phyloP scores from a whole-genome alignment of 2,797 vertebrate species.

The Gallirallus australis region DNA sequence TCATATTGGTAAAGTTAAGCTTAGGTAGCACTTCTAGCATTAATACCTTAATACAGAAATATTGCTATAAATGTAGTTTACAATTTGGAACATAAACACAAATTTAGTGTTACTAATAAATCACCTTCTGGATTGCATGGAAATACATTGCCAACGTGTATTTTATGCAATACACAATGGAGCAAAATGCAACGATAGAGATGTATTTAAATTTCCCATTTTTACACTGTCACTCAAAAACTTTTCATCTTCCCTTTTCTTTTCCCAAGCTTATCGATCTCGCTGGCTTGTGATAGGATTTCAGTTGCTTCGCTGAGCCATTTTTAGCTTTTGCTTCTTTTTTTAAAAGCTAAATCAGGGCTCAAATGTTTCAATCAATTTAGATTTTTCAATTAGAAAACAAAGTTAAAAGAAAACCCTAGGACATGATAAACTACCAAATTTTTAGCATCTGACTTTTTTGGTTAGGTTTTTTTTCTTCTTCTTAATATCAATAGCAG shows the following conservation, averaged over 20 bases:
- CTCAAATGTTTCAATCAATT: constrained; percentile 79
- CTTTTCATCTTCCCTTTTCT: constrained; percentile 65
- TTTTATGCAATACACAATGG: constrained; percentile 60
- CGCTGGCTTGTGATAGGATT: constrained; percentile 77
- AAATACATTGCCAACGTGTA: constrained; percentile 49
- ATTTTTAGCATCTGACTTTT: background rate
- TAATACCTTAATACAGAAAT: constrained; percentile 72
- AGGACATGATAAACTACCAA: constrained; percentile 51
- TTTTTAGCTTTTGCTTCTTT: constrained; percentile 82
- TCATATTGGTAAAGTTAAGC: constrained; percentile 66
- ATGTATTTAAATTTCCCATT: constrained; percentile 80
- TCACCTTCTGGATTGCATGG: constrained; percentile 60
- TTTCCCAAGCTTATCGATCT: constrained; percentile 76
- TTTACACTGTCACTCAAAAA: constrained; percentile 82
- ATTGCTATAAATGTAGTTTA: constrained; percentile 72
- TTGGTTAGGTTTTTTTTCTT: background rate
- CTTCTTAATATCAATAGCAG: constrained; percentile 33
- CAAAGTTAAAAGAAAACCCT: constrained; percentile 70
- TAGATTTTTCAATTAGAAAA: constrained; percentile 74
- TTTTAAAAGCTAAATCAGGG: constrained; percentile 79
- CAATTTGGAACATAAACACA: constrained; percentile 73
- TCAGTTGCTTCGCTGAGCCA: constrained; percentile 73
- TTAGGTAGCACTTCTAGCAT: constrained; percentile 66
- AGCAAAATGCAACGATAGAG: constrained; percentile 68
- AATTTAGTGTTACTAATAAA: constrained; percentile 68